Evolutionary conservation across 92 coral and sea anemone genomes (phyloP), one percentile per base, ranked within the genome.

Genomic region (Heliopora coerulea): DNA sequence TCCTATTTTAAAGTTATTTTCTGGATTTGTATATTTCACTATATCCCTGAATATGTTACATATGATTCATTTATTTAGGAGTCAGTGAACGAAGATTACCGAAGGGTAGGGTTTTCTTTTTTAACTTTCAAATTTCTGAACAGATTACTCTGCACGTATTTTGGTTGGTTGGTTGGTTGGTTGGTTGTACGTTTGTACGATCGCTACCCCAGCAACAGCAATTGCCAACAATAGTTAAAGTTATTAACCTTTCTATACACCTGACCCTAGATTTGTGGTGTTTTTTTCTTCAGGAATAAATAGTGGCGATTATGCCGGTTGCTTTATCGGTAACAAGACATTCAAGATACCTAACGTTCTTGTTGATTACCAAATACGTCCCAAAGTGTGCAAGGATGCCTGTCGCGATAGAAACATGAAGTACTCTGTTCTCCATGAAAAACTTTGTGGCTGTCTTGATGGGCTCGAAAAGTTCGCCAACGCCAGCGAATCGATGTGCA

Each of bases 361-460:
- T 3, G 34, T 37, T 1, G 65, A 59, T 8, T 59, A 59, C 65
- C 31, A 20, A 3, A 37, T 59, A 27, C 3, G 1, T 27, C 65
- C 39, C 8, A 3, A 3, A 3, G 8, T 2, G 0, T 59, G 65
- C 65, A 59, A 59, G 39, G 11, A 8, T 2, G 10, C 7, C 3
- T 59, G 65, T 30, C 18, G 23, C 10, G 33, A 28, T 27, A 27
- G 37, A 7, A 39, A 39, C 28, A 24, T 17, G 21, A 33, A 25
- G 24, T 59, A 59, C 19, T 33, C 34, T 25, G 33, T 59, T 0
- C 65, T 59, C 17, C 65, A 59, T 37, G 65, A 27, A 19, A 59
- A 24, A 21, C 37, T 59, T 27, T 59, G 65, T 39, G 37, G 21
- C 31, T 59, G 65, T 39, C 39, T 59, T 14, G 41, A 24, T 30